Evolutionary conservation across 2,888 invertebrate species (phyloP).

Genomic region (Oxytorus armatus): DNA sequence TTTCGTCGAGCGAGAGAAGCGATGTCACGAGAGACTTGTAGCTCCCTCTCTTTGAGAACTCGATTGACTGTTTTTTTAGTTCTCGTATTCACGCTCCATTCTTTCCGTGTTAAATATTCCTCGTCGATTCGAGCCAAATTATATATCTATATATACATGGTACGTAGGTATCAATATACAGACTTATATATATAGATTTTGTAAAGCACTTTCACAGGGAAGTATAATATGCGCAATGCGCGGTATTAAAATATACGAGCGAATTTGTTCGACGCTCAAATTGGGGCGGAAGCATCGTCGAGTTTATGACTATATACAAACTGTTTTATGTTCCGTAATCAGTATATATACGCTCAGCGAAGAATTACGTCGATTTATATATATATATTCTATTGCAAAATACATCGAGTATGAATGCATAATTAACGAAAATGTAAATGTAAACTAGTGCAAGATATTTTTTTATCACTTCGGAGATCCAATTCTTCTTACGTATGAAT

Average conservation of each 20-base stretch:
- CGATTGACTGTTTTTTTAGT: slow-evolving; percentile 3
- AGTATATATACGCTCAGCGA: slow-evolving; percentile 6
- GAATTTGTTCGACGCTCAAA: slow-evolving; percentile 50
- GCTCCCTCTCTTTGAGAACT: slow-evolving; percentile 39
- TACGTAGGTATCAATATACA: neutral
- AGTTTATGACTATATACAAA: slow-evolving; percentile 34
- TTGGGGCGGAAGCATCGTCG: slow-evolving; percentile 59
- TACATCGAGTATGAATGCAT: no score
- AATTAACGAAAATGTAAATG: neutral
- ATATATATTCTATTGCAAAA: slow-evolving; percentile 17
- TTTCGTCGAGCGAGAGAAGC: neutral
- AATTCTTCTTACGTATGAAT: no score
- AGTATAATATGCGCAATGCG: no score
- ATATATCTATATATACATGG: neutral
- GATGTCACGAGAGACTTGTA: neutral
- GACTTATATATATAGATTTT: neutral
- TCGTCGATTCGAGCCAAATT: slow-evolving; percentile 30
- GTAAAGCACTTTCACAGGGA: slow-evolving; percentile 71
- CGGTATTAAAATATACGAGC: slow-evolving; percentile 48
- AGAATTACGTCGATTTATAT: slow-evolving; percentile 21
- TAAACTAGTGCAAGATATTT: neutral
- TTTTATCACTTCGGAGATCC: neutral
- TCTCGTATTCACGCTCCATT: slow-evolving; percentile 57
- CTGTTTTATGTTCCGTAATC: slow-evolving; percentile 41
- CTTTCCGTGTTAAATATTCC: slow-evolving; percentile 60